phyloP scores from a whole-genome alignment of 2,113 vertebrate species.

The Vireo altiloquus region DNA sequence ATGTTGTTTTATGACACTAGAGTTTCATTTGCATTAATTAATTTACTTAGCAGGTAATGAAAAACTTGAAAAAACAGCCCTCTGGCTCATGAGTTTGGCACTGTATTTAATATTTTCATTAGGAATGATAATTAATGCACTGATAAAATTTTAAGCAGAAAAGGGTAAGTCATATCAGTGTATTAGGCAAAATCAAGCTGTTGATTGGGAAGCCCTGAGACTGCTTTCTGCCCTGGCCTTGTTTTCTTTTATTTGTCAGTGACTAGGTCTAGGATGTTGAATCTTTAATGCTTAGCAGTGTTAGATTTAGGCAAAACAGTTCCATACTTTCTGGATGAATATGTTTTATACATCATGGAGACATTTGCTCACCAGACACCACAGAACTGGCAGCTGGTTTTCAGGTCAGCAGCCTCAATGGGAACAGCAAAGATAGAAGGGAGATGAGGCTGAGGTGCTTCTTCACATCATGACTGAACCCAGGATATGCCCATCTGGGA shows the following conservation, averaged over 20 bases:
- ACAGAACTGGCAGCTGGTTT: not conserved
- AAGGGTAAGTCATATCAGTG: not conserved
- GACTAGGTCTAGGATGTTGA: not conserved
- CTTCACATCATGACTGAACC: not conserved
- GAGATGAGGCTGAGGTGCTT: not conserved
- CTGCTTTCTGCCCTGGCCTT: not conserved
- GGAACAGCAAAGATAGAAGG: not conserved
- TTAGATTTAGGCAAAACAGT: not conserved
- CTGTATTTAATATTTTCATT: conserved; percentile 26
- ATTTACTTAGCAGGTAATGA: conserved; percentile 54
- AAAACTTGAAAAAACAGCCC: conserved; percentile 42
- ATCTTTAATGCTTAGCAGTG: not conserved
- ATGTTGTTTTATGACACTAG: not conserved
- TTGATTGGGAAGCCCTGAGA: not conserved
- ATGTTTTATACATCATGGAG: not conserved
- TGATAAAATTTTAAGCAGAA: conserved; percentile 41
- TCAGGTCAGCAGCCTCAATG: not conserved
- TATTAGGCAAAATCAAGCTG: not conserved
- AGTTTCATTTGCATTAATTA: conserved; percentile 62
- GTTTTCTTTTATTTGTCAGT: not conserved
- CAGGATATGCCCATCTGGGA: not conserved
- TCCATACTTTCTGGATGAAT: not conserved
- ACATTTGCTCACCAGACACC: not conserved
- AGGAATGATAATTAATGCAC: conserved; percentile 33
- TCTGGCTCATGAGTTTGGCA: conserved; percentile 20